Evolutionary conservation across 2,888 invertebrate genomes (phyloP), one percentile per base, ranked within the genome.

Genomic region (Eristalis arbustorum): DNA sequence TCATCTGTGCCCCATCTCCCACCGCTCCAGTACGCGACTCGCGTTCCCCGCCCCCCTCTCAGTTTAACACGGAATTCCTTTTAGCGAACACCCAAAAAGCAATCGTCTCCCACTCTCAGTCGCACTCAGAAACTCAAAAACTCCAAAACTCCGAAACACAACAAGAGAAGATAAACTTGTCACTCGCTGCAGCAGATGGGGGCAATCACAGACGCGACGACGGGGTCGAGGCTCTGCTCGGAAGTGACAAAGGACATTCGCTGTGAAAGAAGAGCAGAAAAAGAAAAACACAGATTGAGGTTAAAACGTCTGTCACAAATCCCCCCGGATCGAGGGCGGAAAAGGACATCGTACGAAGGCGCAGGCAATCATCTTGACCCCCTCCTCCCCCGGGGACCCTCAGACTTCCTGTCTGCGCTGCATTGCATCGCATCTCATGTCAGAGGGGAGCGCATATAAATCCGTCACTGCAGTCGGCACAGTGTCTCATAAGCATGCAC

Each of bases 391-490:
- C n/a, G 18, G 49, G 6, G 49, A 49, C 28, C 59, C 28, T 28
- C 72, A 25, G 81, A 82, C 82, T 85, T 85, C 81, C 85, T 85
- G 85, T 82, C 85, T 85, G 74, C 61, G 75, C 18, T 31, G 18
- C 59, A 66, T 40, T 66, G 74, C 57, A 40, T 40, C 37, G 59
- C 57, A 66, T 66, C 64, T 66, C 57, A 28, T 18, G 40, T 40
- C 37, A 37, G 59, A 4, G 49, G 18, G 49, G 18, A 49, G 49
- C 42, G 18, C 42, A n/a, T 18, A 42, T n/a, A 42, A 80, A 80
- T 80, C 77, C 76, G 64, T 69, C 76, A 84, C 73, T 77, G 81
- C 76, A 80, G 80, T 75, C 57, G 49, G 49, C 49, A 49, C 42
- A 42, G n/a, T n/a, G n/a, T n/a, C n/a, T 34, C 42, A 80, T 61